phyloP scores from a whole-genome alignment of 2,797 vertebrate species.

The Helostoma temminkii region DNA sequence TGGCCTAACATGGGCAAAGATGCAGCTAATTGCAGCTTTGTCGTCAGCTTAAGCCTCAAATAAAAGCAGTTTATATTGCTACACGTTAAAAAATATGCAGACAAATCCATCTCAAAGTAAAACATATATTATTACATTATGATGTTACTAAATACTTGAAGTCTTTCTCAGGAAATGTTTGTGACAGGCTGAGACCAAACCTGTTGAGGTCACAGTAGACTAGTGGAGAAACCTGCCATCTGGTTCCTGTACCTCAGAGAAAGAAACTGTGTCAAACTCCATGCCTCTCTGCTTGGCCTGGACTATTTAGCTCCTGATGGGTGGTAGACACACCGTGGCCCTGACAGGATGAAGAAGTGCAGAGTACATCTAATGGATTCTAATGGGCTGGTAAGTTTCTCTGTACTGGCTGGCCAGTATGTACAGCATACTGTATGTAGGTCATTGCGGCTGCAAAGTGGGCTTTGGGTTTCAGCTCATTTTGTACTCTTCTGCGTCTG shows the following conservation, averaged over 20 bases:
- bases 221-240: not conserved
- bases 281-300: not conserved
- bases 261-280: conserved; percentile 13
- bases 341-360: conserved; percentile 6
- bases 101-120: not conserved
- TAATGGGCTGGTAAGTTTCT: conserved; percentile 47
- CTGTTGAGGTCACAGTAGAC: conserved; percentile 13
- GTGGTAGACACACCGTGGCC: not conserved
- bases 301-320: conserved; percentile 36
- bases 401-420: conserved; percentile 1
- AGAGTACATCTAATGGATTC: conserved; percentile 31
- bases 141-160: too few relatives aligned
- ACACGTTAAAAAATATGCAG: not conserved
- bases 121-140: not conserved
- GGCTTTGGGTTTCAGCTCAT: conserved; percentile 9
- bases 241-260: conserved; percentile 12
- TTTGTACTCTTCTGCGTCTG: not conserved
- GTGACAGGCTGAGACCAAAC: not conserved
- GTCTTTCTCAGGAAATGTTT: too few relatives aligned
- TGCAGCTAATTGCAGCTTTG: not conserved
- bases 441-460: conserved; percentile 5
- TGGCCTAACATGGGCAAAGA: not conserved
- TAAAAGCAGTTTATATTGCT: too few relatives aligned
- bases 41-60: not conserved
- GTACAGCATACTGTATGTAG: not conserved